A percentile compares a stretch with the other conserved stretches of the same genome.
These are phyloP conservation scores for Mya arenaria DNA, from an alignment of 1,140 invertebrate species.

Conservation along the genomic window DNA sequence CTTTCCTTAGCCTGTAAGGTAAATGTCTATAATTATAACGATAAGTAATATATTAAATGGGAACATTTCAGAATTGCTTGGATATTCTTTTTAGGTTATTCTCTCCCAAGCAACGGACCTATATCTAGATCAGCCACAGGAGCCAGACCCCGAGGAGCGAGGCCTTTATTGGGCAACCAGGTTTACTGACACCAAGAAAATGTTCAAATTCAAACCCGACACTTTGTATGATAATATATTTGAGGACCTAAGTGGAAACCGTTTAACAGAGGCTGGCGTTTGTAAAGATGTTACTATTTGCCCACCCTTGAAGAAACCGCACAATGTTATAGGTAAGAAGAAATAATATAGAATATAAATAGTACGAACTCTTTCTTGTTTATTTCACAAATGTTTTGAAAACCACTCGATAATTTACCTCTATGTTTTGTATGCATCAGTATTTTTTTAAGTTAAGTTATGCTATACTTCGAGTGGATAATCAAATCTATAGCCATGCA, in stretches of 20 bases:
- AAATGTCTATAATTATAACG: too few species aligned
- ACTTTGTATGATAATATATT: constrained; percentile 49
- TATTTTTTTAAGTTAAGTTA: too few species aligned
- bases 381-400: too few species aligned
- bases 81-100: constrained; percentile 57
- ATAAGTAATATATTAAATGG: too few species aligned
- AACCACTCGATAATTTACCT: too few species aligned
- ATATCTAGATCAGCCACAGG: constrained; percentile 69
- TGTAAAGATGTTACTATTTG: constrained; percentile 49
- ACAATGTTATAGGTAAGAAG: constrained; percentile 58
- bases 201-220: constrained; percentile 60
- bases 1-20: too few species aligned
- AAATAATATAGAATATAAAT: too few species aligned
- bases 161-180: constrained; percentile 64
- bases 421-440: too few species aligned
- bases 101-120: constrained; percentile 66
- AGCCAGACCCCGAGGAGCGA: constrained; percentile 67
- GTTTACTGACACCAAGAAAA: constrained; percentile 55
- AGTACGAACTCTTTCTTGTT: too few species aligned
- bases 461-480: too few species aligned
- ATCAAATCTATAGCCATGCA: too few species aligned
- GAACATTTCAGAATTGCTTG: too few species aligned
- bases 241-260: constrained; percentile 32
- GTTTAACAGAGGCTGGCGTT: neutral
- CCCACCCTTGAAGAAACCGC: constrained; percentile 33